Evolutionary conservation across 1,140 invertebrate genomes (phyloP), one percentile per base, ranked within the genome.

Genomic region (Penaeus chinensis): DNA sequence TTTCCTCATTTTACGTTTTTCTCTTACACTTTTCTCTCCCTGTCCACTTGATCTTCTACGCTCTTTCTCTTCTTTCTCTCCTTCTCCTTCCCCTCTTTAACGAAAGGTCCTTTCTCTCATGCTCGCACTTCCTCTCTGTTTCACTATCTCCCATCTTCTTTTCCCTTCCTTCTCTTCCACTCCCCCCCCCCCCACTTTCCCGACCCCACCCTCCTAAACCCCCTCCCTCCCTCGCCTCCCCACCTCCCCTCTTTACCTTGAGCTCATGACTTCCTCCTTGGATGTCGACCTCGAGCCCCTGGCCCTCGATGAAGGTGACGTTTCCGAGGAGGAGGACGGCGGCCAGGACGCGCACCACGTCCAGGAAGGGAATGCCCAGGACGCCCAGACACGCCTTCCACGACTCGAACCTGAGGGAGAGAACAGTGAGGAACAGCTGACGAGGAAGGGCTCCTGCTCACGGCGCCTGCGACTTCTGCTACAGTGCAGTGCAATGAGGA

Each of bases 301-400:
- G 90, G 16, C 95, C 94, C 91, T 98, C 97, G 5, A 95, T 94
- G 92, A 98, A 98, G 90, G 96, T 95, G 65, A 98, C 95, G 92
- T 98, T 99, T 63, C 97, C 98, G 47, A 99, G 93, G 74, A 98
- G 94, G 85, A 99, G 92, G 42, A 98, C 96, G 0, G 97, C 97
- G 37, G 97, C 96, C 85, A 99, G 92, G 1, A 98, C 97, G 89
- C 97, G 93, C 20, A 98, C 96, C 13, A 99, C 97, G 92, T 99
- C 98, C 91, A 98, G 92, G 91, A 98, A 98, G 8, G 97, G 97
- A 90, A 99, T 98, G 20, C 97, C 98, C 24, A 98, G 93, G 19
- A 98, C 95, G 81, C 94, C 96, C 74, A 97, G 93, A 91, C 96
- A 97, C 27, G 96, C 95, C 92, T 98, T 98, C 97, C 97, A 98